phyloP scores from a whole-genome alignment of 1,140 invertebrate species.

The Drosophila erecta region DNA sequence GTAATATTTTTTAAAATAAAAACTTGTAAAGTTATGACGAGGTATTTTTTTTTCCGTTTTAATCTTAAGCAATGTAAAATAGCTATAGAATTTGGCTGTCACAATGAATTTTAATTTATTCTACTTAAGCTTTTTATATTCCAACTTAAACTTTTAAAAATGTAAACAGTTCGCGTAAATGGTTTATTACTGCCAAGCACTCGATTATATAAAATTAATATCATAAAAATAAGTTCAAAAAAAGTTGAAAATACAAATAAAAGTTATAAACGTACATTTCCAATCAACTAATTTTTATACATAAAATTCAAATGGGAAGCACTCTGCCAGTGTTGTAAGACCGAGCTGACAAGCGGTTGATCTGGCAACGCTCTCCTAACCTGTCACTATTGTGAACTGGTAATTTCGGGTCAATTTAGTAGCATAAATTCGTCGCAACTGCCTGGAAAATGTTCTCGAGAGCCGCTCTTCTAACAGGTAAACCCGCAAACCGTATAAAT shows the following conservation, averaged over 20 bases:
- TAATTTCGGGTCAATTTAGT: conserved; percentile 67
- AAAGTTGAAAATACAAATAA: neutral
- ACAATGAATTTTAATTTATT: neutral
- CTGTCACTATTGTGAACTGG: conserved; percentile 65
- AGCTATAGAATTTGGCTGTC: neutral
- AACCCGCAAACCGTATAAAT: conserved; percentile 31
- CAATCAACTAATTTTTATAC: too few species aligned
- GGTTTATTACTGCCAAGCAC: neutral
- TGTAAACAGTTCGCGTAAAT: neutral
- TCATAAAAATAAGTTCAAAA: neutral
- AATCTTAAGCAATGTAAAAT: neutral
- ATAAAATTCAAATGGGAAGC: neutral
- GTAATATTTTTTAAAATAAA: conserved; percentile 78
- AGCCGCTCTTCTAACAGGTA: conserved; percentile 85
- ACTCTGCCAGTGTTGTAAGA: conserved; percentile 8
- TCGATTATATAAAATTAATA: neutral
- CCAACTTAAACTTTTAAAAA: neutral
- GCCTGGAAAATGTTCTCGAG: conserved; percentile 85
- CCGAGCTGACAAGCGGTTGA: neutral
- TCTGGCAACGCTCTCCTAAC: conserved; percentile 24
- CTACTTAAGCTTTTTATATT: neutral
- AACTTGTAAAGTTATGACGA: conserved; percentile 69
- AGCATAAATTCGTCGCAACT: conserved; percentile 70
- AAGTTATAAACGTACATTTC: conserved; percentile 1
- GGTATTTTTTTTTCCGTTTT: neutral